Base-by-base conservation (phyloP, 2,888 invertebrate genomes). In the Drosophila recens region DNA sequence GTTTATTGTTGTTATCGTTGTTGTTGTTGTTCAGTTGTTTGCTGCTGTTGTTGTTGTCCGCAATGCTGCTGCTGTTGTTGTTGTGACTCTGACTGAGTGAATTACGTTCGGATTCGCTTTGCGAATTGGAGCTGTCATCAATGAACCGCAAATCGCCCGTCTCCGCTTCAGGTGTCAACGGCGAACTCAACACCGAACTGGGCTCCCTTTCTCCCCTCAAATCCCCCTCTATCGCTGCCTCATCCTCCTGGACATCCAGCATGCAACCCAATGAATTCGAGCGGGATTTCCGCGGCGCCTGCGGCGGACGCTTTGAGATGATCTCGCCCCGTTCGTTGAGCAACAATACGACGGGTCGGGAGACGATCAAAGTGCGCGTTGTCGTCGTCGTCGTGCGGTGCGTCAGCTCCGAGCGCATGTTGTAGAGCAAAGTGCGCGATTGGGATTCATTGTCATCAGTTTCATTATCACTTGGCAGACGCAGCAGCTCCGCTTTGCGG, bases 221-320 rank as follows among this genome's bases (percentile, higher is more conserved):
- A 10, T 6, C 27, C 15, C 38, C 38, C 4, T 38, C 3, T 75
- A 68, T 10, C 69, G 52, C 48, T 0, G n/a, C 67, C 43, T 67
- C 63, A 64, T 83, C 72, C 27, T 63, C 71, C 0, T 58, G 67
- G 13, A 85, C 86, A 49, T 92, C 91, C 46, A 92, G 72, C 70
- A 92, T 89, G 76, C 91, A 91, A 38, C 88, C 92, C 6, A 92
- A 67, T 27, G 92, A 93, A 67, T 82, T 92, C 36, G 92, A 91
- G 27, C 93, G 92, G 2, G 79, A 48, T 3, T 82, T 83, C n/a
- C 86, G 80, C 2, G 75, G 80, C 48, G 61, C 65, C 45, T 67
- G 79, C 15, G 76, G 70, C 13, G 77, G 68, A 13, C 89, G 77
- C 20, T 79, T 72, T 3, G 90, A 76, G 20, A 92, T 84, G 20